These are phyloP conservation scores for Mesaphorura yosii DNA, from an alignment of 1,140 invertebrate genomes.

Conservation along the genomic window DNA sequence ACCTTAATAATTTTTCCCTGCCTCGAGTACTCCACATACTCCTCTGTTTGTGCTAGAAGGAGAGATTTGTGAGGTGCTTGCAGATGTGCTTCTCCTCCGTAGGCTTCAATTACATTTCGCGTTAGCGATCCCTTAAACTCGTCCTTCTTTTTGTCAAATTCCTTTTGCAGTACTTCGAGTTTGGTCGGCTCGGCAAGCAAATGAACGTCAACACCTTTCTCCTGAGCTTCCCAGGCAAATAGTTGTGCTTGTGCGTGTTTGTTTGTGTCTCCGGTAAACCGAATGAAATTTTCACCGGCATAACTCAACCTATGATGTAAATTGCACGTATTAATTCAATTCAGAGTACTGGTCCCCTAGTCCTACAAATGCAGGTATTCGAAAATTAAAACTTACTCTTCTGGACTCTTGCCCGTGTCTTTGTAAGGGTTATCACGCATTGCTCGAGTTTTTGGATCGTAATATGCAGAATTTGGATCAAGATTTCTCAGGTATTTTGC, in stretches of 20 bases:
- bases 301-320: slow-evolving; percentile 50
- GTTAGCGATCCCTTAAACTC: slow-evolving; percentile 66
- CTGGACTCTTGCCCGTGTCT: slow-evolving; percentile 41
- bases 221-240: slow-evolving; percentile 96
- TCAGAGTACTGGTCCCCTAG: too few species aligned
- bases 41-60: slow-evolving; percentile 85
- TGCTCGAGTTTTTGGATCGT: slow-evolving; percentile 95
- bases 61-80: slow-evolving; percentile 71
- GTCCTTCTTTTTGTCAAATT: slow-evolving; percentile 80
- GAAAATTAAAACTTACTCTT: slow-evolving; percentile 49
- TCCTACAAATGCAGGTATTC: too few species aligned
- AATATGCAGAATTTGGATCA: slow-evolving; percentile 94
- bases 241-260: slow-evolving; percentile 81
- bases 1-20: slow-evolving; percentile 68
- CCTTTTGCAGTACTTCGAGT: slow-evolving; percentile 76
- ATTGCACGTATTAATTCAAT: background rate
- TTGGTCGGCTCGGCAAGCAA: slow-evolving; percentile 95
- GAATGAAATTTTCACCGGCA: slow-evolving; percentile 89
- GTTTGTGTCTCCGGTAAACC: slow-evolving; percentile 84
- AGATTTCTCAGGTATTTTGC: slow-evolving; percentile 96
- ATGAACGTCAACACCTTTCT: slow-evolving; percentile 89
- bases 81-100: slow-evolving; percentile 86
- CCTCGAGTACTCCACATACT: slow-evolving; percentile 91
- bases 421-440: slow-evolving; percentile 97
- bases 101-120: slow-evolving; percentile 65